Evolutionary conservation across 2,113 vertebrate genomes (phyloP), one percentile per base, ranked within the genome.

Genomic region (Tenebrosternarchus preto): DNA sequence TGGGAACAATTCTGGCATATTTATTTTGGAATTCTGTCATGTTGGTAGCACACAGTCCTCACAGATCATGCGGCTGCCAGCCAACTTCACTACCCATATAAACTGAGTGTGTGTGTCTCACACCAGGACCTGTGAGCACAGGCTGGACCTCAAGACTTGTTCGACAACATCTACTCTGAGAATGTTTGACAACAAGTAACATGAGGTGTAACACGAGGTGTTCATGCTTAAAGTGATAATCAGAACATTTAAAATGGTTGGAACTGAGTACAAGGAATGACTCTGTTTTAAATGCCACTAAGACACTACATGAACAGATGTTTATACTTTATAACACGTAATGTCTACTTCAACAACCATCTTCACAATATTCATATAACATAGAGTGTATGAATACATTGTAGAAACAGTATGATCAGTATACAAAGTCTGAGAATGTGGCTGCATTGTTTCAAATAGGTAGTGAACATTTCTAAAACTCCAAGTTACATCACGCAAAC

Each of bases 341-440:
- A 68, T 22, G 27, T 75, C 70, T 74, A 63, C 36, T 60, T 25
- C 55, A 61, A 63, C 43, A 27, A 55, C 33, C 57, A 64, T 22
- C 12, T 31, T 71, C 69, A 77, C 24, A 27, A 77, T 71, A 56
- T 64, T 77, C 59, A 73, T 60, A 57, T 71, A 27, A 36, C 64
- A 36, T 39, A n/a, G 19, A 50, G 36, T 66, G 15, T 57, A 66
- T 46, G 50, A 43, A 55, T 59, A 56, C 46, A 53, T 46, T 71
- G 76, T 78, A 70, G 46, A 77, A 81, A 82, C 73, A 81, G 55
- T 74, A 27, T 63, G 59, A 50, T 70, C 50, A 36, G 17, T 81
- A 64, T 78, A 82, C 69, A 82, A 57, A 76, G 68, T 70, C 73
- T 69, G 78, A 74, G 53, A 67, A 76, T 25, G n/a, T 31, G 73